Base-by-base conservation (phyloP, 2,888 invertebrate species). In the Lasiommata megera region DNA sequence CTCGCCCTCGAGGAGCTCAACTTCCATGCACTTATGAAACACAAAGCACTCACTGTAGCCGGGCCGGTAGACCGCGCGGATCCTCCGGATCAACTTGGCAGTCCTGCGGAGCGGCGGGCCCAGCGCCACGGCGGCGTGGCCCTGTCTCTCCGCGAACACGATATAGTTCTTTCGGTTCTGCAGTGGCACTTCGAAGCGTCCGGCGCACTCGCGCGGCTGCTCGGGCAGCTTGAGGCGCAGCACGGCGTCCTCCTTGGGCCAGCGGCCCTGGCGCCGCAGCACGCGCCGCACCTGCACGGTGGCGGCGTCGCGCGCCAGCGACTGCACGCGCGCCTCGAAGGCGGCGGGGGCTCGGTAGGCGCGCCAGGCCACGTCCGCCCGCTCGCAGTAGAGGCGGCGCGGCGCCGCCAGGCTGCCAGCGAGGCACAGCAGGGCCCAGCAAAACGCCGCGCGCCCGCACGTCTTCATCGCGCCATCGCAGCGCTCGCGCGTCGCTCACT, bases 391-490 rank as follows among this genome's bases (percentile, higher is more conserved):
- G 72, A 77, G 83, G 78, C 87, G 87, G 77, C 84, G 79, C 79
- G 77, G 75, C 70, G 75, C 74, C 66, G 74, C 72, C 68, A 71
- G 74, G 72, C 72, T 67, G 67, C 69, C 72, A 62, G 71, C 72
- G 77, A 83, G 76, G 74, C 80, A 80, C 79, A 86, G 79, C 79
- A 87, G 79, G 77, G 84, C 84, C 86, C 84, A 84, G 83, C 82
- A 84, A 74, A 82, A 77, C 82, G 86, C 87, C 85, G 87, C 88
- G 85, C 86, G 84, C 83, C 82, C 84, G 77, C 84, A 74, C 72
- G 82, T 76, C 81, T 76, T 88, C 89, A 88, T 89, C 86, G 88
- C 89, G 84, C 89, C 89, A 88, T 89, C 83, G 87, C 80, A 76
- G 79, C 82, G 74, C 73, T 63, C 63, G 61, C 65, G 64, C 62